Conservation (phyloP, 2,888 invertebrate genomes). For the Caenorhabditis becei region DNA sequence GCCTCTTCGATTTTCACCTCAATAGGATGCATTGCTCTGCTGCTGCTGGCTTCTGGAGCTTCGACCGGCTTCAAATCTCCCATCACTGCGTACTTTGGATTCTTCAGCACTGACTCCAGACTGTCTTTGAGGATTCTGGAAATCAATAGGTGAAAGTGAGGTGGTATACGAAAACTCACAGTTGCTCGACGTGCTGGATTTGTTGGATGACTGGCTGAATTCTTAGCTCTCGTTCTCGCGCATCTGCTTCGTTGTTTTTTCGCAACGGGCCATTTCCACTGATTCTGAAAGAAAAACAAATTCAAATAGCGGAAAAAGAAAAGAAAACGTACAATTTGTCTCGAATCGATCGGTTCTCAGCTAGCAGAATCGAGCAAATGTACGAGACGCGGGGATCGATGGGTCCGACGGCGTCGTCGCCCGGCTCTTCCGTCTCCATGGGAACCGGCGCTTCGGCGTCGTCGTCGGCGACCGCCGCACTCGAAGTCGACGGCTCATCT, state of each 20-base stretch:
- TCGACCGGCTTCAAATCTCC: constrained; percentile 15
- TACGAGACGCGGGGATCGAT: constrained; percentile 13
- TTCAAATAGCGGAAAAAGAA: neutral
- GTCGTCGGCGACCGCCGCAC: neutral
- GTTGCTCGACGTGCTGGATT: constrained; percentile 15
- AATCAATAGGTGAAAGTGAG: too few relatives aligned
- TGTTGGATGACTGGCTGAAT: constrained; percentile 25
- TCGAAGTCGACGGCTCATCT: constrained; percentile 49
- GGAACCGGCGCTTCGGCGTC: constrained; percentile 6
- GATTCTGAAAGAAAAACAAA: neutral
- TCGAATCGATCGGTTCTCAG: constrained; percentile 12
- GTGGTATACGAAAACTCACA: constrained; percentile 1
- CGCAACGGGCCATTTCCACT: constrained; percentile 1
- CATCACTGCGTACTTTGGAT: constrained; percentile 44
- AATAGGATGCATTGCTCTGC: constrained; percentile 53
- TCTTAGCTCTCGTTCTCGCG: neutral
- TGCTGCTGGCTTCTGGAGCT: neutral
- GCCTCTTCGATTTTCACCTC: constrained; percentile 65
- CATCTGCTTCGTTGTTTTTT: neutral
- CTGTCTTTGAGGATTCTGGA: constrained; percentile 19
- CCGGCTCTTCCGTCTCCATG: constrained; percentile 19
- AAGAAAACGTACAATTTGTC: constrained; percentile 17
- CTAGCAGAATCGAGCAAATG: constrained; percentile 20
- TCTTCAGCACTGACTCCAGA: constrained; percentile 38
- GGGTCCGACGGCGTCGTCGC: neutral